These are phyloP conservation scores for Myripristis jacobus DNA, from an alignment of 2,797 vertebrate genomes.

Conservation along the genomic window DNA sequence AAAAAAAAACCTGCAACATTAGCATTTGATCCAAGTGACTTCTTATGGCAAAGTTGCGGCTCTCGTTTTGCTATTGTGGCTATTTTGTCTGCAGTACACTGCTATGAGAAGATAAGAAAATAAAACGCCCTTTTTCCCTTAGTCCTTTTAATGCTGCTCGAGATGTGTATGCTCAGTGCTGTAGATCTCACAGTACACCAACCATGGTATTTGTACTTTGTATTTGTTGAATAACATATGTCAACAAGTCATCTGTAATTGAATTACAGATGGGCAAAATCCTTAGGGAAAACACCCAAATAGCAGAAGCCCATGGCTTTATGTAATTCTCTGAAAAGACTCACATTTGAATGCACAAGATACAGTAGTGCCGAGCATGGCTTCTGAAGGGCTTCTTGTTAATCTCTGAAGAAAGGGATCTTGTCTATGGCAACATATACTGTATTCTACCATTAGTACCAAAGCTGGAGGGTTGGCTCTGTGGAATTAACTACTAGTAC, in stretches of 20 bases:
- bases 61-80: conserved; percentile 10
- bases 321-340: conserved; percentile 29
- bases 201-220: conserved; percentile 25
- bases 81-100: conserved; percentile 1
- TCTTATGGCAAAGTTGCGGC: conserved; percentile 25
- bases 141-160: conserved; percentile 5
- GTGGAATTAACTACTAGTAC: conserved; percentile 49
- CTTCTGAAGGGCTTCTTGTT: conserved; percentile 26
- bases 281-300: conserved; percentile 31
- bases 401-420: conserved; percentile 33
- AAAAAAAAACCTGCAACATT: conserved; percentile 40
- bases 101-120: conserved; percentile 22
- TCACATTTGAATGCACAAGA: conserved; percentile 20
- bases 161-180: conserved; percentile 6
- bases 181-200: conserved; percentile 7
- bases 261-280: conserved; percentile 40
- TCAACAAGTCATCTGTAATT: conserved; percentile 44
- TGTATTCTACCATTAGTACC: conserved; percentile 19
- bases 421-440: conserved; percentile 25
- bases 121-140: neutral
- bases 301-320: conserved; percentile 24
- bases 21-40: conserved; percentile 32
- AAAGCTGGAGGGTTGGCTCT: conserved; percentile 50
- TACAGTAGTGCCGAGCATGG: neutral
- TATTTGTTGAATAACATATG: conserved; percentile 34